Evolutionary conservation across 2,113 vertebrate genomes (phyloP), one percentile per base, ranked within the genome.

Genomic region (Hippocampus comes): DNA sequence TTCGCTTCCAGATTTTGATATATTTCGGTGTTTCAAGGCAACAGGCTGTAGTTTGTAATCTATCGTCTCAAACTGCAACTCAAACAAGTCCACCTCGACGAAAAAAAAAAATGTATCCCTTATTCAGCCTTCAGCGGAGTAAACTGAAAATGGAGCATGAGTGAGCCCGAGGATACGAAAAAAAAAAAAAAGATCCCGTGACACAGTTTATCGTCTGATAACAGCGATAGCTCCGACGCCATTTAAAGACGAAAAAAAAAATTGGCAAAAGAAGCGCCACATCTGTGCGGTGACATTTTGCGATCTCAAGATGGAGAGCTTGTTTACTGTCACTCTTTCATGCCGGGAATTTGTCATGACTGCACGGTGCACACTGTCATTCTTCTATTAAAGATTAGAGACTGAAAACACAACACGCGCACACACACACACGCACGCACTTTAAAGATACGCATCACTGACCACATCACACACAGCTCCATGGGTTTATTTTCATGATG

Each of bases 401-500:
- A 71, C 34, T 80, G 63, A 49, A 76, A 71, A 69, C 59, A 60
- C 56, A 61, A 53, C 74, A 71, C 64, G 64, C 57, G 59, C 60
- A 61, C 56, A 14, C 17, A 66, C 57, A 63, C 66, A 66, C 43
- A 60, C 27, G 64, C 27, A 48, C 48, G 61, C 59, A 67, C 65
- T 41, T 18, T 42, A 41, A 63, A 12, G 61, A 63, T 63, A 68
- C 53, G 66, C 66, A 68, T 67, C 65, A 27, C 49, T 55, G 72
- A 63, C 25, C 78, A 67, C 66, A 72, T 55, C 27, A 64, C 70
- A 80, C 68, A 61, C 55, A 27, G 71, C 77, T 80, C 73, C 72
- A 76, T 76, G 82, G 78, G 84, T 89, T 89, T 89, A 87, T 86
- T 83, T 84, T 87, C 84, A 81, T 89, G 87, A 90, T 90, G 84